Base-by-base conservation (phyloP, 2,888 invertebrate species). In the Smittia aterrima region DNA sequence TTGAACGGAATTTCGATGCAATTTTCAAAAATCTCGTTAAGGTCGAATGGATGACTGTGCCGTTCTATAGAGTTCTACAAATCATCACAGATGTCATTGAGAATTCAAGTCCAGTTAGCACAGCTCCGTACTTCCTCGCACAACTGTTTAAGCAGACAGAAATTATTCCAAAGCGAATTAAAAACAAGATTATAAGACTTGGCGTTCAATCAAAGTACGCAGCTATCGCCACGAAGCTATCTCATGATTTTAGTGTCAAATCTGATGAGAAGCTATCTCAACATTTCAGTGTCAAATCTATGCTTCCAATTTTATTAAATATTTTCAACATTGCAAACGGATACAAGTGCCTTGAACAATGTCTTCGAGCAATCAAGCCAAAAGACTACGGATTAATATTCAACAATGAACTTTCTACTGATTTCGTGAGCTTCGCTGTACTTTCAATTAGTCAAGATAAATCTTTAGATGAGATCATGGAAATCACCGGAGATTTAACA, bases 41-140 rank as follows among this genome's bases (percentile, higher is more conserved):
- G 16, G 20, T 71, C 11, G 27, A 71, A 1, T 71, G 71, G 71
- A 11, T 54, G 18, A 25, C 71, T 0, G 54, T 71, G 1, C 54
- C 71, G 18, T 71, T 53, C 24, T 71, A 71, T 22, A 25, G 24
- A 18, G 25, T 27, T 1, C 11, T 68, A 4, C 24, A 66, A 66
- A 9, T 18, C 20, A 6, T 66, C 16, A 25, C 16, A 6, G 11
- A 16, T 2, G 3, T 47, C 47, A 47, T 47, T 9, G n/a, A 62
- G 22, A 9, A n/a, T n/a, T n/a, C 66, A 27, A 25, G 66, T 16
- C 27, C 9, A n/a, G 18, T 4, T 4, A 22, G 1, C 1, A n/a
- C 22, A 1, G 18, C 6, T 58, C 58, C 1, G 18, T 1, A 41
- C 20, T 47, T 67, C n/a, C 22, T 67, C 1, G 1, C 1, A 0